Evolutionary conservation across 1,140 invertebrate species (phyloP).

Genomic region (Drosophila pandora): DNA sequence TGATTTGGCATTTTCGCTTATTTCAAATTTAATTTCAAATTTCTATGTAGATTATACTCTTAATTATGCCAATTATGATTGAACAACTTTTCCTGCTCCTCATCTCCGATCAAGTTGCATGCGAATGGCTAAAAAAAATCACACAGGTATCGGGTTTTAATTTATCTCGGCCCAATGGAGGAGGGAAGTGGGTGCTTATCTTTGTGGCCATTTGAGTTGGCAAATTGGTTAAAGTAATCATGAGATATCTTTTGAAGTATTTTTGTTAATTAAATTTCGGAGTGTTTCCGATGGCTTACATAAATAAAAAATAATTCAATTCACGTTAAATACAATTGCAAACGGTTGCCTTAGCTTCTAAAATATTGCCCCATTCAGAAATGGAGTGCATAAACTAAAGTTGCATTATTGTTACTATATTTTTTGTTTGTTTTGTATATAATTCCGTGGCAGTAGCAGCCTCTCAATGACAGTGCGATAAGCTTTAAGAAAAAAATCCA

Average conservation of each 20-base stretch:
- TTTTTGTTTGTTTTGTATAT: conserved; percentile 38
- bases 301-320: conserved; percentile 7
- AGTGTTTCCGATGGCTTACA: background rate
- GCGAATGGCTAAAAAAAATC: conserved; percentile 41
- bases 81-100: conserved; percentile 58
- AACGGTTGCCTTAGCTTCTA: background rate
- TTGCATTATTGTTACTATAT: conserved; percentile 45
- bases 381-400: conserved; percentile 45
- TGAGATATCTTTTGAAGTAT: background rate
- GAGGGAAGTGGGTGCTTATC: conserved; percentile 37
- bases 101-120: conserved; percentile 31
- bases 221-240: conserved; percentile 12
- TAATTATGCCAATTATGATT: conserved; percentile 53
- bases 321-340: background rate
- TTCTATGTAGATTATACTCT: conserved; percentile 62
- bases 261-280: conserved; percentile 10
- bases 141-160: conserved; percentile 43
- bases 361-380: conserved; percentile 47
- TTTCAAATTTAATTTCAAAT: conserved; percentile 46
- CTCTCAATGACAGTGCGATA: conserved; percentile 53
- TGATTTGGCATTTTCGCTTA: conserved; percentile 44
- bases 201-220: conserved; percentile 6
- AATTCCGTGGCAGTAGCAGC: conserved; percentile 46
- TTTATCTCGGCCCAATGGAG: conserved; percentile 5
- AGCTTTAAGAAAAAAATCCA: conserved; percentile 33